Base-by-base conservation (phyloP, 2,888 invertebrate genomes). In the Limenitis camilla region DNA sequence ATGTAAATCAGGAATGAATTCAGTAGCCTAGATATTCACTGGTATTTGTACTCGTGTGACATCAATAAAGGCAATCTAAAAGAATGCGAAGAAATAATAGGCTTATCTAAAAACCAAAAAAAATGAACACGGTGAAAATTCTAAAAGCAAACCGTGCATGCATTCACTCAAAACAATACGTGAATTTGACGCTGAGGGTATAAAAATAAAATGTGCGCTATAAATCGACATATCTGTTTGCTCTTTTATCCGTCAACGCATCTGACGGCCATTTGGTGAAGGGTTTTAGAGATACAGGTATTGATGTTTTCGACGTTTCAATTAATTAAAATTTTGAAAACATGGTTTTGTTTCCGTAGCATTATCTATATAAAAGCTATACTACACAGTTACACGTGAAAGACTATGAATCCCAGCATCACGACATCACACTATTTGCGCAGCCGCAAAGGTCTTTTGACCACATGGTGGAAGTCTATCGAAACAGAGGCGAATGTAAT, bases 111-210 rank as follows among this genome's bases (percentile, higher is more conserved):
- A 38, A 28, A 10, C 36, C 30, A 30, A 38, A 45, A 36, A 45
- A 45, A 36, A 49, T 49, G 36, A 28, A 29, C 10, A 10, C 32
- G 27, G 11, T 31, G 44, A 40, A 47, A 47, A 52, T 42, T 36
- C 31, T 31, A 47, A 35, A 47, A 30, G 10, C 40, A 36, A 40
- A 38, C 44, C 40, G 40, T 19, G 19, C 19, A 27, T 11, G 44
- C 36, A 45, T 52, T 55, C 52, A 49, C 55, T 56, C 52, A 53
- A 44, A 53, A 53, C 53, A 56, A 56, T 47, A 50, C 42, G 49
- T 30, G 46, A 38, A 49, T 46, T n/a, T 36, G 39, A 46, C 49
- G 53, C 50, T 35, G 43, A 9, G 27, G 31, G 36, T 40, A 50
- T 53, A 50, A 50, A 53, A 49, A 46, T 50, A 52, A 46, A 53